Percentiles rank a stretch among this genome's conserved stretches.
phyloP scores from a whole-genome alignment of 37 sponge, comb jelly and placozoan species.

The Corticium candelabrum region DNA sequence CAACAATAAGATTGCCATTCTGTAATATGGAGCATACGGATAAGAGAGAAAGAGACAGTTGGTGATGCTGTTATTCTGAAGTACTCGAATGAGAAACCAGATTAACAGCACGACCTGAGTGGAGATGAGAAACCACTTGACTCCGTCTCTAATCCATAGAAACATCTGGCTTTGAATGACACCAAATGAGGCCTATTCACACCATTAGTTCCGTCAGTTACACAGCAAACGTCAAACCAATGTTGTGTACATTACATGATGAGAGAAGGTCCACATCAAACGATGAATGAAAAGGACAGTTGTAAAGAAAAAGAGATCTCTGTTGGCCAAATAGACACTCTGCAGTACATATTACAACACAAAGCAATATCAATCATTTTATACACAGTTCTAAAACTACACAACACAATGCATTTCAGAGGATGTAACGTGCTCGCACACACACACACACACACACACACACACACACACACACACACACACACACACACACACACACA shows the following conservation, averaged over 20 bases:
- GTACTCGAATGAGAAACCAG: neutral
- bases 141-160: neutral
- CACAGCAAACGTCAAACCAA: too few relatives aligned
- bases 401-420: too few relatives aligned
- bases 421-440: too few relatives aligned
- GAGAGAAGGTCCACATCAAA: too few relatives aligned
- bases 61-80: neutral
- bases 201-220: too few relatives aligned
- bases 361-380: too few relatives aligned
- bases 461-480: too few relatives aligned
- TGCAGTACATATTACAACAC: neutral
- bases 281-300: neutral
- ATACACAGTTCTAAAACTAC: too few relatives aligned
- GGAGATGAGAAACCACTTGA: neutral
- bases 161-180: neutral
- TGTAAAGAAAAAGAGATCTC: neutral
- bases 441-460: too few relatives aligned
- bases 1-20: neutral
- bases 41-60: neutral
- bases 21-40: neutral
- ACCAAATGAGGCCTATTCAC: too few relatives aligned
- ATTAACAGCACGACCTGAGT: neutral
- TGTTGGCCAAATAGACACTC: neutral
- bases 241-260: too few relatives aligned
- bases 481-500: too few relatives aligned